A percentile compares a stretch with the other conserved stretches of the same genome.
These are phyloP conservation scores for Zapus hudsonius DNA, from an alignment of 2,113 vertebrate species.

Conservation along the genomic window DNA sequence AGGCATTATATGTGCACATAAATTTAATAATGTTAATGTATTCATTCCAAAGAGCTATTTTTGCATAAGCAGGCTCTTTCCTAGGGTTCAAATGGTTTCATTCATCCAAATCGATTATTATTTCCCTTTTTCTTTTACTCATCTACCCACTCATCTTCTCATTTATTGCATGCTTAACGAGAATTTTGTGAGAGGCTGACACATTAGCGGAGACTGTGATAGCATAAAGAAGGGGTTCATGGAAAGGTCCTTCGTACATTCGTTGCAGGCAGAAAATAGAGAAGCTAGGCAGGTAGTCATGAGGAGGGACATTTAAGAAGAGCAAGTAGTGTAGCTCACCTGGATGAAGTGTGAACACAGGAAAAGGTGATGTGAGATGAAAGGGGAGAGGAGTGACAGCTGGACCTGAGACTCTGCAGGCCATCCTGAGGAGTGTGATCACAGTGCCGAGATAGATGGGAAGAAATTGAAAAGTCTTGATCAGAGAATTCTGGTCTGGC, in stretches of 20 bases:
- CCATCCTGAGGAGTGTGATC: not conserved
- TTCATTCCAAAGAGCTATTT: conserved; percentile 31
- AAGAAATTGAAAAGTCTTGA: not conserved
- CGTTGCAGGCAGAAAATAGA: not conserved
- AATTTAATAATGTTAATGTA: conserved; percentile 53
- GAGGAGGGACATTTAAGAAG: not conserved
- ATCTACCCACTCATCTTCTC: not conserved
- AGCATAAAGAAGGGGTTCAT: not conserved
- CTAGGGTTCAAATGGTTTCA: not conserved
- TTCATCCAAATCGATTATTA: not conserved
- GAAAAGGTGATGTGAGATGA: not conserved
- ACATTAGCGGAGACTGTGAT: not conserved
- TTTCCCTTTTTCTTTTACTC: not conserved
- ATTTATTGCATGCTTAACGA: not conserved
- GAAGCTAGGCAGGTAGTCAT: not conserved
- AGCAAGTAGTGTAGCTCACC: not conserved
- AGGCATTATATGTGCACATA: conserved; percentile 16
- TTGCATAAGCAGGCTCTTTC: not conserved
- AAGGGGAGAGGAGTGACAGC: fast-evolving
- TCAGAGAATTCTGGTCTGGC: not conserved
- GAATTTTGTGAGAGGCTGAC: not conserved
- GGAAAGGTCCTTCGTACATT: not conserved
- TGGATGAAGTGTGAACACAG: not conserved
- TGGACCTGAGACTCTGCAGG: not conserved
- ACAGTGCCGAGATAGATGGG: not conserved